Evolutionary conservation across 2,797 vertebrate species (phyloP).

Genomic region (Tachyglossus aculeatus): DNA sequence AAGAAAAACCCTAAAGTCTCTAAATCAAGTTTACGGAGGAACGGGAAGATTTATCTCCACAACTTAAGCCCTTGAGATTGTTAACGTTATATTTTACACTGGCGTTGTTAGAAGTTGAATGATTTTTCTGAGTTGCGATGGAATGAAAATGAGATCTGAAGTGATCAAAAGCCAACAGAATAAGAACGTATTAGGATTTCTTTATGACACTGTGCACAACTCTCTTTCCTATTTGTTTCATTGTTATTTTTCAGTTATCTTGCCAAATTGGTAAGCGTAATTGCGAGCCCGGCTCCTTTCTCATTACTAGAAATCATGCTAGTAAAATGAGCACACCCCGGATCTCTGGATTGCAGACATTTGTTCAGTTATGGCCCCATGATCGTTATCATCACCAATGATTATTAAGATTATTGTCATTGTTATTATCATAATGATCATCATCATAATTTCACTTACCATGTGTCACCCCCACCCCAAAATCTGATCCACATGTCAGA

Average conservation of each 20-base stretch:
- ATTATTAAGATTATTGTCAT: no score
- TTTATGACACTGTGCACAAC: not conserved
- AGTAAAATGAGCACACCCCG: constrained; percentile 5
- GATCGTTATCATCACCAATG: no score
- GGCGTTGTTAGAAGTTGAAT: constrained; percentile 39
- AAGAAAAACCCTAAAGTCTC: constrained; percentile 59
- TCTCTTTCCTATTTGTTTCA: not conserved
- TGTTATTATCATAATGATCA: not conserved
- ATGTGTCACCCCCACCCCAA: no score
- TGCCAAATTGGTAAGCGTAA: not conserved
- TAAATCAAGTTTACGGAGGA: constrained; percentile 52
- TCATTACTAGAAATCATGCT: constrained; percentile 18
- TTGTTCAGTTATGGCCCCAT: not conserved
- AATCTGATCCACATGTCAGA: no score
- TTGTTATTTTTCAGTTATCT: not conserved
- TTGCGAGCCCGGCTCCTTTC: constrained; percentile 5
- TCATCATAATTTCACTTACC: no score
- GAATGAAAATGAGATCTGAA: constrained; percentile 3
- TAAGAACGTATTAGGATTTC: not conserved
- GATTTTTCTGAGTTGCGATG: not conserved
- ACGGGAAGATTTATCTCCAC: constrained; percentile 48
- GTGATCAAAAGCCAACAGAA: not conserved
- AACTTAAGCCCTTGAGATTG: constrained; percentile 19
- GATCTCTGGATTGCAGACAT: not conserved
- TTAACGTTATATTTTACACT: constrained; percentile 45